Evolutionary conservation across 2,113 vertebrate species (phyloP), one percentile per base, ranked within the genome.

Genomic region (Tinamus guttatus): DNA sequence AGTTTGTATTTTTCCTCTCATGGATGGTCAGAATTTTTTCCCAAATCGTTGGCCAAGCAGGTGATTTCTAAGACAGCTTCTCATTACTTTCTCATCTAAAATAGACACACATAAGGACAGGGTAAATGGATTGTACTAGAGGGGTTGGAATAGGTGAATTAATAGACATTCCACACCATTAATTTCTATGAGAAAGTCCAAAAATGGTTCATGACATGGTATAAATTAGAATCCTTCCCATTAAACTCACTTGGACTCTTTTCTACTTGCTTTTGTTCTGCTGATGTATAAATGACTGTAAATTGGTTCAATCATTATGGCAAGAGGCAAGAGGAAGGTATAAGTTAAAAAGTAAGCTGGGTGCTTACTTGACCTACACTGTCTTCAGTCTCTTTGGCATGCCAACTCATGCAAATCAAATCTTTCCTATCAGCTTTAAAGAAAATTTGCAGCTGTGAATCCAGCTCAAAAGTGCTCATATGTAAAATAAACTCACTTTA

Each of bases 211-310:
- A 54, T 90, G 64, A 85, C 12, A 10, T 87, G 6, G 5, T 91
- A 21, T 87, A 85, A 87, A 89, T 92, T 84, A 82, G 18, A 84
- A 7, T 2, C 11, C 21, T 94, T 87, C 47, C 58, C 43, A 79
- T 89, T 87, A 89, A 90, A 87, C 20, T 89, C 13, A 34, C 22
- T 77, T 59, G 67, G 40, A 94, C 87, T 65, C 41, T 45, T 84
- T 87, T 89, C 76, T 58, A 47, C 38, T 90, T 85, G 47, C 71
- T 89, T 94, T 85, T n/a, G 82, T 71, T 87, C 71, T 94, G 20
- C 15, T 92, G 38, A 77, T 62, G 19, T 65, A 63, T 43, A 93
- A 91, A 73, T 30, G 74, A 85, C 20, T 63, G 30, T 92, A 81
- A 92, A 79, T 71, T 80, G n/a, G 17, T 80, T 17, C 18, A 87